Evolutionary conservation across 2,888 invertebrate genomes (phyloP).

Genomic region (Tetheella fluctuosa): DNA sequence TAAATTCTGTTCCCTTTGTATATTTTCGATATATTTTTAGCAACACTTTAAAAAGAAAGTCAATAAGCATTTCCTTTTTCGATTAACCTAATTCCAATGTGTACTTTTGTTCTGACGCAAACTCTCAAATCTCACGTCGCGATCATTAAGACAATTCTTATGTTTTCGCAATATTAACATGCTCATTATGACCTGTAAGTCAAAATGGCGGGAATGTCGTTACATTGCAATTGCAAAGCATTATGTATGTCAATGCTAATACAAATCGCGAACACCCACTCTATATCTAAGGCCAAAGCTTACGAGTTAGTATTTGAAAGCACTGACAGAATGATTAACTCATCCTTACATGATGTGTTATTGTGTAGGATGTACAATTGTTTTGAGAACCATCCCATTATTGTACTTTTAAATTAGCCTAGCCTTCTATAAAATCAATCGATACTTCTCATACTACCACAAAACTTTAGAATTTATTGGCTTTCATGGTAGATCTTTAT

Average conservation of each 20-base stretch:
- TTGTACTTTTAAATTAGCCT: neutral
- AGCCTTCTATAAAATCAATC: neutral
- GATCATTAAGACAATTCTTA: constrained; percentile 28
- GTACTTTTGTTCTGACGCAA: neutral
- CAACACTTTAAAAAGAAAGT: neutral
- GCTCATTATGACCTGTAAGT: constrained; percentile 54
- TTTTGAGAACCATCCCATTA: neutral
- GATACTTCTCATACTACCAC: neutral
- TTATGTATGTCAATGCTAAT: constrained; percentile 79
- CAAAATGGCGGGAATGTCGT: constrained; percentile 60
- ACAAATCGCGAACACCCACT: constrained; percentile 64
- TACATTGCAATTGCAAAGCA: constrained; percentile 51
- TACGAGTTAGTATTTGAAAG: constrained; percentile 54
- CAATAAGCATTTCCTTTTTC: constrained; percentile 2
- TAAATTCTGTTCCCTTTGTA: constrained; percentile 2
- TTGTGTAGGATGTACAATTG: constrained; percentile 1
- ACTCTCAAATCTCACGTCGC: constrained; percentile 24
- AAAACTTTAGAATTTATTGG: neutral
- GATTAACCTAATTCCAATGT: constrained; percentile 1
- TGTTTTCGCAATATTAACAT: constrained; percentile 47
- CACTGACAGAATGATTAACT: constrained; percentile 54
- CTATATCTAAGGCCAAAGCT: constrained; percentile 60
- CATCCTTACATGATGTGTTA: constrained; percentile 29
- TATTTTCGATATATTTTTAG: neutral
- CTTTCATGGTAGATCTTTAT: neutral